A percentile compares a stretch with the other conserved stretches of the same genome.
Conservation (phyloP, 2,888 invertebrate species). For the Lydus trimaculatus region DNA sequence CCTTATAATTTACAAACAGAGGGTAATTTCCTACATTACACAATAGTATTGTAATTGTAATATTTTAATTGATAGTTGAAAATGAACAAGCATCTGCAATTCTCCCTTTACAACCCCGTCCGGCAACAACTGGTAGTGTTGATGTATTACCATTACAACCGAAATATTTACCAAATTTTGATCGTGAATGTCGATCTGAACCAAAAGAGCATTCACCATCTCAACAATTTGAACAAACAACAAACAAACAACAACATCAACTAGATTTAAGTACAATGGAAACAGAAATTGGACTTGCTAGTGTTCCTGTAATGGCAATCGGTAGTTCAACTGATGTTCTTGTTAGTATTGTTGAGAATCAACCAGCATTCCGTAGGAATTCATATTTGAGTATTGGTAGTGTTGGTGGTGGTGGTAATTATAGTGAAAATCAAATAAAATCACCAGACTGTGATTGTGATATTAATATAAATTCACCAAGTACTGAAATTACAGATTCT, state of each 20-base stretch:
- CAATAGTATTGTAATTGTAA: too few species aligned
- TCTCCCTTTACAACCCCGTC: slow-evolving; percentile 72
- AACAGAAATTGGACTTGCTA: slow-evolving; percentile 47
- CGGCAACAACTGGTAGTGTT: slow-evolving; percentile 72
- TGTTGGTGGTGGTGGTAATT: slow-evolving; percentile 14
- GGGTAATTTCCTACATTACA: too few species aligned
- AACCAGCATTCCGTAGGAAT: slow-evolving; percentile 48
- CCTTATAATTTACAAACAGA: slow-evolving; percentile 48
- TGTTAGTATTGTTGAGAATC: slow-evolving; percentile 56
- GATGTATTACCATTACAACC: slow-evolving; percentile 78
- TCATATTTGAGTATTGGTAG: slow-evolving; percentile 37
- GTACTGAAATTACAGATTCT: slow-evolving; percentile 53
- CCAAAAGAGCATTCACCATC: slow-evolving; percentile 44
- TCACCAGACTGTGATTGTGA: slow-evolving; percentile 48
- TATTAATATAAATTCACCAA: slow-evolving; percentile 49
- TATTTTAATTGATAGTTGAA: slow-evolving; percentile 49
- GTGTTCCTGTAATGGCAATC: slow-evolving; percentile 55
- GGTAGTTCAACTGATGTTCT: slow-evolving; percentile 56
- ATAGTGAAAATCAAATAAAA: slow-evolving; percentile 30
- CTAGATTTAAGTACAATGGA: slow-evolving; percentile 38
- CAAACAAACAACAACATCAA: slow-evolving; percentile 44
- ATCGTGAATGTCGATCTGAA: slow-evolving; percentile 64
- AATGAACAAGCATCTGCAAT: slow-evolving; percentile 62
- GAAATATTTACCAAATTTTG: slow-evolving; percentile 68
- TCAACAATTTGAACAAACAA: too few species aligned